Conservation (phyloP, 2,113 vertebrate species). For the Trichechus manatus region DNA sequence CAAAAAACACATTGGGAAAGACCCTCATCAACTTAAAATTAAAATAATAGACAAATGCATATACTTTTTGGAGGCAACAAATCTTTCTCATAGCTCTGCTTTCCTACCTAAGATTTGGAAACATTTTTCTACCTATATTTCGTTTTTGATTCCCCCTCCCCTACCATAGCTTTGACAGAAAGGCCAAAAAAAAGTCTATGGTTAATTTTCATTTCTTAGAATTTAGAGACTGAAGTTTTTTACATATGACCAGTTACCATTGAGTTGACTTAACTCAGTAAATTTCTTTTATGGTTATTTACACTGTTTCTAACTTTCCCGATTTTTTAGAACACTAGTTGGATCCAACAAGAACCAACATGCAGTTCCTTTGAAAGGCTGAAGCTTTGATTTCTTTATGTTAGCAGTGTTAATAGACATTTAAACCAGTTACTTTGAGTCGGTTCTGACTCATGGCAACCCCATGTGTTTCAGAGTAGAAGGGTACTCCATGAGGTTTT, state of each 20-base stretch:
- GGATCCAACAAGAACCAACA: too few species aligned
- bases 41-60: neutral
- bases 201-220: conserved; percentile 72
- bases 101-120: conserved; percentile 28
- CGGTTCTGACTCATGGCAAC: neutral
- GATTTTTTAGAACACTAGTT: neutral
- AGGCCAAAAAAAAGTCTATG: conserved; percentile 55
- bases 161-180: conserved; percentile 33
- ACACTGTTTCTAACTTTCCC: neutral
- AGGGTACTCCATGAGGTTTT: neutral
- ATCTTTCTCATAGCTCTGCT: neutral
- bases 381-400: neutral
- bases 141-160: conserved; percentile 17
- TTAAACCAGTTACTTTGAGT: neutral
- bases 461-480: neutral
- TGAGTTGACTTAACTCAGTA: too few species aligned
- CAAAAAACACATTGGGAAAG: neutral
- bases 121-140: neutral
- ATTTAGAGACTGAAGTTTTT: conserved; percentile 74
- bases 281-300: neutral
- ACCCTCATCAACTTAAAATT: neutral
- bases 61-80: neutral
- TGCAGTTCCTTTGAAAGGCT: neutral
- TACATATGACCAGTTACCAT: conserved; percentile 50
- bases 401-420: neutral